phyloP scores from a whole-genome alignment of 2,113 vertebrate species.

The Australoheros scitulus region DNA sequence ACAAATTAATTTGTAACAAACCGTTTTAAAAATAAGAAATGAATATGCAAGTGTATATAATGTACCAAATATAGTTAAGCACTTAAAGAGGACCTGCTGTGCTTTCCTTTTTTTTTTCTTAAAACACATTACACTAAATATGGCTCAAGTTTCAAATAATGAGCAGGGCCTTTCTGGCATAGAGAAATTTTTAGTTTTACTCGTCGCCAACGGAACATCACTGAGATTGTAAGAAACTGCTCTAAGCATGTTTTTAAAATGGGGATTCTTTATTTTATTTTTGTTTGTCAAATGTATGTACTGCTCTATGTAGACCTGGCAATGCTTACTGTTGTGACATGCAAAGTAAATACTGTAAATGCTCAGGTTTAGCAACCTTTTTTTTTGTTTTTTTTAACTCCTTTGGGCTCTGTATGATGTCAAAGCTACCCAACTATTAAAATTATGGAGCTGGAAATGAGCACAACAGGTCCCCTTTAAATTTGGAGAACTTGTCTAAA shows the following conservation, averaged over 20 bases:
- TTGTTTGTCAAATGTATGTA: neutral
- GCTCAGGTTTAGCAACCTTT: neutral
- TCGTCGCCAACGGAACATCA: neutral
- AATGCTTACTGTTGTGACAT: neutral
- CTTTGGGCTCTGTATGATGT: neutral
- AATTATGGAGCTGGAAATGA: neutral
- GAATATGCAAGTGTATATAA: neutral
- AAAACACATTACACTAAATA: neutral
- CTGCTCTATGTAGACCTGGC: neutral
- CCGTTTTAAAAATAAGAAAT: neutral
- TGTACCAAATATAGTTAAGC: neutral
- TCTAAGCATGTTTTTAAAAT: neutral
- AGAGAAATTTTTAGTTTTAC: neutral
- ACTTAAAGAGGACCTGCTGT: neutral
- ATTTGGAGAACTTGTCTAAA: neutral
- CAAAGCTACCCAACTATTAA: neutral
- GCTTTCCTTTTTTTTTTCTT: neutral
- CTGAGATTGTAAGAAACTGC: neutral
- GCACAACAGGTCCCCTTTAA: neutral
- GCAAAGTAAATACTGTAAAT: neutral
- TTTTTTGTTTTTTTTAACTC: neutral
- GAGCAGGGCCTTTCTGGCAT: neutral
- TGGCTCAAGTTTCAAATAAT: neutral
- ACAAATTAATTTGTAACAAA: constrained; percentile 5
- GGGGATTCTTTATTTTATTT: neutral